phyloP scores from a whole-genome alignment of 2,888 invertebrate species.

The Labia minor region DNA sequence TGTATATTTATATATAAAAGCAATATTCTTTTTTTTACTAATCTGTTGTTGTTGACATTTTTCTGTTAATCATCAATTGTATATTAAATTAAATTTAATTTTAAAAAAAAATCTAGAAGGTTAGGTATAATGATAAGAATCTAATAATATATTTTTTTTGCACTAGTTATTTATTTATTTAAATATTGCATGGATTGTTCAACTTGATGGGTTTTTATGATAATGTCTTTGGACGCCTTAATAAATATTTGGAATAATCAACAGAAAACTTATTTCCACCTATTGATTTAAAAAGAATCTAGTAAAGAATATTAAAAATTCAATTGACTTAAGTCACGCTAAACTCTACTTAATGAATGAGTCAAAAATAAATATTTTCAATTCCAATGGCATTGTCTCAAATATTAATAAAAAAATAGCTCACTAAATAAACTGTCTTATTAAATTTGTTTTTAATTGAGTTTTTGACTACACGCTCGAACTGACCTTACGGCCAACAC shows the following conservation, averaged over 20 bases:
- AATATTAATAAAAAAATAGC: not conserved
- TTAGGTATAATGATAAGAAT: too few species aligned
- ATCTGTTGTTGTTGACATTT: too few species aligned
- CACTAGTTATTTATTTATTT: too few species aligned
- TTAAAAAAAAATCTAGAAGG: too few species aligned
- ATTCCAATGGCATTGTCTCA: not conserved
- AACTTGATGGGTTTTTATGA: too few species aligned
- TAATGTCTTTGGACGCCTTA: not conserved
- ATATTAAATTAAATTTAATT: too few species aligned
- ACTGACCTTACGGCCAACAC: not conserved
- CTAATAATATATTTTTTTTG: too few species aligned
- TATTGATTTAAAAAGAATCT: not conserved
- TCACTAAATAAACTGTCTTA: not conserved
- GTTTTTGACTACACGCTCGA: not conserved
- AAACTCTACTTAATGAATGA: not conserved
- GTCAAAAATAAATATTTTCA: not conserved
- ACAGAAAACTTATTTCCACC: not conserved
- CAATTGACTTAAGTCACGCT: not conserved
- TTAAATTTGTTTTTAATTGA: conserved; percentile 13
- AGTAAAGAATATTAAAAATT: conserved; percentile 8
- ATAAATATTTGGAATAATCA: not conserved
- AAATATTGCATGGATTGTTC: too few species aligned
- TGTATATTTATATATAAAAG: too few species aligned
- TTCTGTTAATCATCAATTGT: too few species aligned
- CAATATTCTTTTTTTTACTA: too few species aligned